phyloP scores from a whole-genome alignment of 2,797 vertebrate species.

The Platyrinchus mystaceus region DNA sequence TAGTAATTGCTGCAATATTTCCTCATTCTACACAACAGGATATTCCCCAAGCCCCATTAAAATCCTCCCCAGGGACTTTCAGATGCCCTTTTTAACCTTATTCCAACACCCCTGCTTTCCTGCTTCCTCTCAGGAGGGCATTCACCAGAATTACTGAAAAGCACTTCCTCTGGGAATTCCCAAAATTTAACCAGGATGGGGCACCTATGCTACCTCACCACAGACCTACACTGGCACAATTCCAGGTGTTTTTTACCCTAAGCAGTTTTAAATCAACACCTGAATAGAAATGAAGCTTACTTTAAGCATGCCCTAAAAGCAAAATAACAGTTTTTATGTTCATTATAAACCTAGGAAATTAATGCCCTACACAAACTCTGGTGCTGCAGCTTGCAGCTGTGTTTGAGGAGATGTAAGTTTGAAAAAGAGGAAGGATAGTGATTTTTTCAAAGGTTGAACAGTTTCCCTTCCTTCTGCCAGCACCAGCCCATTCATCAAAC shows the following conservation, averaged over 20 bases:
- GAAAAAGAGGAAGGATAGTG: neutral
- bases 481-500: neutral
- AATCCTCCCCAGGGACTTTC: neutral
- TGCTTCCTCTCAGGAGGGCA: neutral
- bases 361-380: neutral
- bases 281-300: neutral
- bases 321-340: neutral
- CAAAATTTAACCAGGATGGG: neutral
- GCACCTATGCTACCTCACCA: neutral
- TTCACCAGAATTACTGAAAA: neutral
- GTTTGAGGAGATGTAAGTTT: neutral
- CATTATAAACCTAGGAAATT: neutral
- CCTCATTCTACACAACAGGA: neutral
- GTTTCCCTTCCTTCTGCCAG: neutral
- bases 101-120: neutral
- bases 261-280: neutral
- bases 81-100: neutral
- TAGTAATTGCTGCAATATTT: neutral
- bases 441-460: constrained; percentile 15
- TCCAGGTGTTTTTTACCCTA: neutral
- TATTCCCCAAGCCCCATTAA: neutral
- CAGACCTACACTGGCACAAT: neutral
- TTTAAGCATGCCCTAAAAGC: neutral
- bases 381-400: constrained; percentile 9
- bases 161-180: neutral